phyloP scores from a whole-genome alignment of 2,888 invertebrate species.

The Diarsia mendica region DNA sequence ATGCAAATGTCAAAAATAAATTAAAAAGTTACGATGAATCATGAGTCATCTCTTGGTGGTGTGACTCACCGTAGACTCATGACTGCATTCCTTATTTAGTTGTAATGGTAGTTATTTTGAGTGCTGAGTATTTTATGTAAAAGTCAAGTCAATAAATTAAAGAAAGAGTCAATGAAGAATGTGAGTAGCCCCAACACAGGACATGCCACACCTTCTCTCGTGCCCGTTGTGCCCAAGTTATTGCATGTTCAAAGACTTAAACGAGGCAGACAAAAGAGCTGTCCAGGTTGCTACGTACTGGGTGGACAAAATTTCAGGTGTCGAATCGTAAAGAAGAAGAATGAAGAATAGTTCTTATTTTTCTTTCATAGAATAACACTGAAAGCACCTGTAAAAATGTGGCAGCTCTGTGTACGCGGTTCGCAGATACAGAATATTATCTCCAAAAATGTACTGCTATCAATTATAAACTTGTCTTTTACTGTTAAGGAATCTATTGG shows the following conservation, averaged over 20 bases:
- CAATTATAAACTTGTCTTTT: neutral
- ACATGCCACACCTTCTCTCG: too few species aligned
- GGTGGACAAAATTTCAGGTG: too few species aligned
- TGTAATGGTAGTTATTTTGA: conserved; percentile 1
- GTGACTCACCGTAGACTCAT: conserved; percentile 15
- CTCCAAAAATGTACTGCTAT: neutral
- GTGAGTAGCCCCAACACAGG: too few species aligned
- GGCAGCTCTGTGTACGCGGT: neutral
- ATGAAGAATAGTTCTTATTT: neutral
- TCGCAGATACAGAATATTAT: neutral
- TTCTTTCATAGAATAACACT: neutral
- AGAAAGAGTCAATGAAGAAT: neutral
- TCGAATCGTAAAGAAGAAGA: too few species aligned
- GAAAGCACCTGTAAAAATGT: neutral
- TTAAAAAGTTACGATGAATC: conserved; percentile 11
- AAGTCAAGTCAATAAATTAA: neutral
- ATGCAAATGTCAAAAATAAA: neutral
- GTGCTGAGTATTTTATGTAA: neutral
- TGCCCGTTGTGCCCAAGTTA: too few species aligned
- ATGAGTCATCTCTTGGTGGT: conserved; percentile 3
- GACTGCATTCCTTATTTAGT: conserved; percentile 5
- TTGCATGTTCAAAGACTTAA: too few species aligned
- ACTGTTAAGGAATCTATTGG: neutral
- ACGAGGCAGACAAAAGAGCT: too few species aligned
- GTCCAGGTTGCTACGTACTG: too few species aligned